Evolutionary conservation across 23 tunicate genomes (phyloP), one percentile per base, ranked within the genome.

Genomic region (Styela clava): DNA sequence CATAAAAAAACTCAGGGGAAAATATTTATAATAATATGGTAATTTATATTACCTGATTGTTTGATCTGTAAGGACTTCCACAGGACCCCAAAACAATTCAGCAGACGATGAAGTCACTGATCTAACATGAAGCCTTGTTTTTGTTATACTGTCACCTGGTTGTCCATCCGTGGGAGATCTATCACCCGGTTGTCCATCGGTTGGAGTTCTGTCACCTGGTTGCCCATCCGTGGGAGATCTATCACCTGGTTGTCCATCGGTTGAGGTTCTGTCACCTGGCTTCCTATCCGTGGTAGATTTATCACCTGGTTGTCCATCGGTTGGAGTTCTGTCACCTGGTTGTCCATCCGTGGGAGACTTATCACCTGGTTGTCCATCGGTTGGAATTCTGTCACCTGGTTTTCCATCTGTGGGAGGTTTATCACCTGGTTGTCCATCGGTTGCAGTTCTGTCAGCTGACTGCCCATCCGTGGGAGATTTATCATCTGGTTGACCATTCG

Each of bases 281-380:
- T 25, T 19, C 5, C 28, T 34, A 9, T 44, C 31, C 3, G 20
- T 16, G 9, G 30, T 12, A 35, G 12, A 3, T 32, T 52, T 44
- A 9, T 34, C 68, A 77, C 28, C 27, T 7, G 34, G 78, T 22
- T 77, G 63, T 24, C 12, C 12, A 21, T 25, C 29, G 5, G 12
- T 25, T 24, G 63, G 68, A 24, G 52, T 23, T 52, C 23, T 25
- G 36, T 77, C 81, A 35, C 24, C 36, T 36, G 81, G 81, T 21
- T 77, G 63, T 52, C 81, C 16, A 29, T 51, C 81, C 3, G 12
- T 44, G 12, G 28, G 34, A 24, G 9, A 12, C 16, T 24, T 9
- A 3, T 35, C 81, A 24, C 51, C 36, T 3, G 34, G 51, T 20
- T 24, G 26, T 34, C 81, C 7, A 9, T 52, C 81, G 44, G 9